Base-by-base conservation (phyloP, 2,113 vertebrate species). In the Electrona antarctica region DNA sequence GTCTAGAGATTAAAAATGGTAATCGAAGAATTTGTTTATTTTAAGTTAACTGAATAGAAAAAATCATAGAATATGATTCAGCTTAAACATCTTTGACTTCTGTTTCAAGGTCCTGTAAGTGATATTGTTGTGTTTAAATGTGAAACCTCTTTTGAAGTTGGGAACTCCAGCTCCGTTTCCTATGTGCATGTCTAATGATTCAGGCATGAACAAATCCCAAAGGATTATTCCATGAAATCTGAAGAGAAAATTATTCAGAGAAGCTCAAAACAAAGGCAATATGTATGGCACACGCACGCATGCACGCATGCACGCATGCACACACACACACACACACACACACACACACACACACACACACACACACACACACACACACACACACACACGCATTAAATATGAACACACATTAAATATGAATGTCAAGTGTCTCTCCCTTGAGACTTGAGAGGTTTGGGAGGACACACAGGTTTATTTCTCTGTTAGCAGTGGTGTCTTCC, bases 201-300 rank as follows among this genome's bases (percentile, higher is more conserved):
- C 41, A n/a, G 49, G 8, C 41, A 59, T 69, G 62, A 64, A 72
- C 77, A 74, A 55, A 64, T 73, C 78, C 71, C 77, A 0, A 47
- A 77, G 71, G 81, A 75, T 41, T 0, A 0, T 13, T 21, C 41
- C 64, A 65, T 83, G 80, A 90, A 82, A 89, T 81, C 29, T 33
- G 73, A 85, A 66, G 73, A 14, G 12, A 7, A 52, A 65, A 55
- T 75, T 54, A 66, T 76, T 59, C 41, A n/a, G 3, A 63, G 69
- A 29, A 55, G 58, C 80, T 56, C 33, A 69, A 66, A 75, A 67
- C 66, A 78, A 72, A 69, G 46, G 29, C 6, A n/a, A 54, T 41
- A 41, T 41, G 21, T 21, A 79, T 69, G 21, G 15, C n/a, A 65
- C 63, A 50, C 14, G 6, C 46, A 49, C 13, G 21, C 63, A 51